phyloP scores from a whole-genome alignment of 2,113 vertebrate species.

The Rynchops niger region DNA sequence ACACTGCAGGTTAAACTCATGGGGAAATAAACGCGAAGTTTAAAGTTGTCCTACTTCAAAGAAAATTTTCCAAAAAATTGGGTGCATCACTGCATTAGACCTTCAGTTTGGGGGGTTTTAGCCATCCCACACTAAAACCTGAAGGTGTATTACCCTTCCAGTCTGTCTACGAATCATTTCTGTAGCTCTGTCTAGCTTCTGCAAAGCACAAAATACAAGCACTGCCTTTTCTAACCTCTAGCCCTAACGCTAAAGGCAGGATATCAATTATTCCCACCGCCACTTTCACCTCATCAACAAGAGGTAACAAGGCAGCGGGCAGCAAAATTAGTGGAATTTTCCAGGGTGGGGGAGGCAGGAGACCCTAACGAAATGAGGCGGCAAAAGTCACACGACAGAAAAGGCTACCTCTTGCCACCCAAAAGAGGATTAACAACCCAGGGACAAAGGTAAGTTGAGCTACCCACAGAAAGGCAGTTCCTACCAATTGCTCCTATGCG shows the following conservation, averaged over 20 bases:
- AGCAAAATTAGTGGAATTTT: not conserved
- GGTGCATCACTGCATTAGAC: fast-evolving
- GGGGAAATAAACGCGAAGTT: not conserved
- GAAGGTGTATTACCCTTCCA: not conserved
- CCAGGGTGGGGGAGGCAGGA: not conserved
- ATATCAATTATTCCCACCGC: not conserved
- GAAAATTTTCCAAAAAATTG: fast-evolving
- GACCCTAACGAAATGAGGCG: not conserved
- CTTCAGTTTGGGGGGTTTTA: not conserved
- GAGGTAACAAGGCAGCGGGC: not conserved
- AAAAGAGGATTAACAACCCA: not conserved
- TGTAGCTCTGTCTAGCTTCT: not conserved
- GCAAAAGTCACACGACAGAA: not conserved
- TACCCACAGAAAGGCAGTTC: not conserved
- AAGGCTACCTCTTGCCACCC: not conserved
- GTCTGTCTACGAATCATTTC: not conserved
- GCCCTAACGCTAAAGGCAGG: not conserved
- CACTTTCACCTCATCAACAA: not conserved
- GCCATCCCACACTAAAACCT: not conserved
- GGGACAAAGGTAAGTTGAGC: not conserved
- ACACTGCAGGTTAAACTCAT: not conserved
- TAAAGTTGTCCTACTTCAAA: not conserved
- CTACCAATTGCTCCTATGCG: fast-evolving
- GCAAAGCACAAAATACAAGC: not conserved
- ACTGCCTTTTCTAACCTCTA: fast-evolving